Base-by-base conservation (phyloP, 2,888 invertebrate genomes). In the Xanthorhoe designata region DNA sequence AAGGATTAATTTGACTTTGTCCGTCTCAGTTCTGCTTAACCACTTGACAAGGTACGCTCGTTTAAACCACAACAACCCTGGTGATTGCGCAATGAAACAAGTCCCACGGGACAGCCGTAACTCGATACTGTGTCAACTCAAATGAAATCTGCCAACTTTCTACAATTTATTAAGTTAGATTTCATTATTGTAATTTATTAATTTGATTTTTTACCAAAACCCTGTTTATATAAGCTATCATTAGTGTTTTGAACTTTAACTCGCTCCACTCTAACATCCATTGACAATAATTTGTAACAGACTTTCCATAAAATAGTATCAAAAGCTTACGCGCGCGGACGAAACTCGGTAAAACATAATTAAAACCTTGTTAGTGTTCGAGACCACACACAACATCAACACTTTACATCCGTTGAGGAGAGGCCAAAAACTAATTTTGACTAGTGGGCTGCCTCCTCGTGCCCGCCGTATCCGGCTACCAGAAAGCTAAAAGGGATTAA, bases 361-460 rank as follows among this genome's bases (percentile, higher is more conserved):
- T 88, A 88, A 88, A 87, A 86, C 77, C 84, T 84, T 87, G 87
- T 88, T 87, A 85, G 83, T 80, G 83, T 79, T 77, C 76, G 82
- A 77, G 80, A 80, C 62, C 68, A 79, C 74, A 79, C 77, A 82
- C 84, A 86, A 86, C 82, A 84, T 84, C 82, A 84, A 83, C 83
- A 81, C 81, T 85, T 82, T 81, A 83, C 84, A 81, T 81, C 79
- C 79, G 78, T 75, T 68, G 79, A 82, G 83, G 81, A 80, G 84
- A 80, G 81, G 77, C 88, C 85, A 85, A 87, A 90, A 90, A 90
- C 87, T 88, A 90, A 88, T 87, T 88, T 80, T 71, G 81, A 84
- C 64, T 73, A 67, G 69, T 66, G 69, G 76, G 71, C 75, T 69
- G 72, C 73, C 54, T 75, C 72, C 58, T 35, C 64, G 60, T 72